A percentile compares a stretch with the other conserved stretches of the same genome.
Conservation (phyloP, 2,888 invertebrate genomes). For the Phortica magna region DNA sequence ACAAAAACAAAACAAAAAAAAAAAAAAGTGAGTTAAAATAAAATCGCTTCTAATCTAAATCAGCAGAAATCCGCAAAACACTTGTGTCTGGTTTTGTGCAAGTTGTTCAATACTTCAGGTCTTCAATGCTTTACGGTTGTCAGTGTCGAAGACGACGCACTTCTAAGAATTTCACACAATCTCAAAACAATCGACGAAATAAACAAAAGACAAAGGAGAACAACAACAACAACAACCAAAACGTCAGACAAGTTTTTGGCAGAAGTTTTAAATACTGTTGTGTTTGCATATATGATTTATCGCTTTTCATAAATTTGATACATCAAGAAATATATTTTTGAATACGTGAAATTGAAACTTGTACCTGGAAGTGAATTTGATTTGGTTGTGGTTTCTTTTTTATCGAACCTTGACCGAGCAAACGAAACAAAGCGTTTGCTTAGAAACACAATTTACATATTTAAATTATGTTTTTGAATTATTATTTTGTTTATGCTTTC, state of each 20-base stretch:
- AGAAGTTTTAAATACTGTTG: background rate
- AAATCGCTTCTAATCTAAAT: constrained; percentile 12
- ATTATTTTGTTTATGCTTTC: too few species aligned
- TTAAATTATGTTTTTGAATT: too few species aligned
- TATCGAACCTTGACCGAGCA: background rate
- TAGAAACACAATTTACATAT: too few species aligned
- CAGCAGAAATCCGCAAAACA: background rate
- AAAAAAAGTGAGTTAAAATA: background rate
- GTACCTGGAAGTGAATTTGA: constrained; percentile 30
- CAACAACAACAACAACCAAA: background rate
- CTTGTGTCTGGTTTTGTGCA: background rate
- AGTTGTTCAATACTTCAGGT: background rate
- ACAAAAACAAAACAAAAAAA: too few species aligned
- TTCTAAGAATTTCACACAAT: constrained; percentile 24
- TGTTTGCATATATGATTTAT: constrained; percentile 28
- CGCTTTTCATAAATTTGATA: background rate
- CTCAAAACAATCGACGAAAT: background rate
- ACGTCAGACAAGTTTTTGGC: background rate
- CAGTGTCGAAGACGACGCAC: constrained; percentile 1
- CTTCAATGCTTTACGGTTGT: background rate
- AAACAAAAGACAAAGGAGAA: background rate
- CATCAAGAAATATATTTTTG: background rate
- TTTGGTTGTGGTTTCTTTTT: background rate
- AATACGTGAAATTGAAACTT: constrained; percentile 1
- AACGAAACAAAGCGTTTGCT: background rate